Evolutionary conservation across 1,140 invertebrate genomes (phyloP).

Genomic region (Drosophila subobscura): DNA sequence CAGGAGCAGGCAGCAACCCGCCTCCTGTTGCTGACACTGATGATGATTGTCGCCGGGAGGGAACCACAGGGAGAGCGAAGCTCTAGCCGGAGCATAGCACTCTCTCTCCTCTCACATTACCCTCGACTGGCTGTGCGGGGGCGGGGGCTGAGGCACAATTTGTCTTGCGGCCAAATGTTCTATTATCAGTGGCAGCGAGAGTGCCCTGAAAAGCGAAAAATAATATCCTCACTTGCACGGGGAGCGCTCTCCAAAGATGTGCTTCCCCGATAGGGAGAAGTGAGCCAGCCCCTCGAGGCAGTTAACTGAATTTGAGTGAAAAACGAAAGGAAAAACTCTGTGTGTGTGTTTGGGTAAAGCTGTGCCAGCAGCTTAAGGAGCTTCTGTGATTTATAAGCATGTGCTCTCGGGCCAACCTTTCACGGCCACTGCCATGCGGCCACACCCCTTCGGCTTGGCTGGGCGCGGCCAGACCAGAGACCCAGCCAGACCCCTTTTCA

Average conservation of each 20-base stretch:
- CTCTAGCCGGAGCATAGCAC: conserved; percentile 2
- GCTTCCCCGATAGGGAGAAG: conserved; percentile 45
- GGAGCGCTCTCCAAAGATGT: conserved; percentile 49
- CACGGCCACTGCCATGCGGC: background rate
- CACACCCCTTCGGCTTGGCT: too few species aligned
- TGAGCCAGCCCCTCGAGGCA: conserved; percentile 43
- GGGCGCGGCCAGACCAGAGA: too few species aligned
- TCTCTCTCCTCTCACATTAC: conserved; percentile 33
- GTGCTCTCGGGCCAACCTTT: conserved; percentile 37
- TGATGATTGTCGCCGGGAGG: conserved; percentile 59
- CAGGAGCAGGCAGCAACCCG: background rate
- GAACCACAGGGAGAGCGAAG: conserved; percentile 13
- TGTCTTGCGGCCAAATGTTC: conserved; percentile 74
- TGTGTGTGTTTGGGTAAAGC: background rate
- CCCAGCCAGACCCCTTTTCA: conserved; percentile 34
- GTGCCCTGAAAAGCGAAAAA: conserved; percentile 40
- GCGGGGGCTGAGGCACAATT: conserved; percentile 52
- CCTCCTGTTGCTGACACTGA: conserved; percentile 73
- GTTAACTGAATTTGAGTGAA: conserved; percentile 69
- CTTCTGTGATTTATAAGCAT: conserved; percentile 52
- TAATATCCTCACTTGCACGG: conserved; percentile 55
- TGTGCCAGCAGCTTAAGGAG: conserved; percentile 44
- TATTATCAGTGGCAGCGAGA: conserved; percentile 56
- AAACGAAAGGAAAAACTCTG: conserved; percentile 37
- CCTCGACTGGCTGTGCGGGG: too few species aligned